phyloP scores from a whole-genome alignment of 2,888 invertebrate species.

The Zhuqinia jingwanae region DNA sequence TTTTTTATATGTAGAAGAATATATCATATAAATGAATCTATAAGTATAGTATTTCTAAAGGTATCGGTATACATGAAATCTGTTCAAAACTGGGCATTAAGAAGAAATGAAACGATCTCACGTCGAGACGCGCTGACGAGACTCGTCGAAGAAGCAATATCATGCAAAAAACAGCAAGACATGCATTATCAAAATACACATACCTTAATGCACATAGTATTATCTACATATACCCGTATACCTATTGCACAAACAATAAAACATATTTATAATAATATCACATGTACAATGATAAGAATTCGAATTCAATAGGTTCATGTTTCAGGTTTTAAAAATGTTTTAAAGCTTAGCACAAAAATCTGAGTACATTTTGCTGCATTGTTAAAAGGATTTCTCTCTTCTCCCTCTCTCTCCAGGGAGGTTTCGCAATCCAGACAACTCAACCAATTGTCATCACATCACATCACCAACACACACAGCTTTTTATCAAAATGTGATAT shows the following conservation, averaged over 20 bases:
- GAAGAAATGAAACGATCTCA: conserved; percentile 52
- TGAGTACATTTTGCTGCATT: conserved; percentile 18
- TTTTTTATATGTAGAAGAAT: neutral
- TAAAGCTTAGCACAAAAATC: neutral
- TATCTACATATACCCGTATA: neutral
- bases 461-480: neutral
- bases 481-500: too few relatives aligned
- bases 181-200: neutral
- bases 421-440: conserved; percentile 66
- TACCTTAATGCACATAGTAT: too few relatives aligned
- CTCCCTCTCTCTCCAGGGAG: conserved; percentile 49
- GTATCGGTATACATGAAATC: neutral
- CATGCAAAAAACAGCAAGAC: conserved; percentile 16
- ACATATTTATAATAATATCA: too few relatives aligned
- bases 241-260: neutral
- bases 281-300: conserved; percentile 10
- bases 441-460: conserved; percentile 66
- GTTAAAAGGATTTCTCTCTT: conserved; percentile 41
- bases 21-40: neutral
- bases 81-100: conserved; percentile 14
- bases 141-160: conserved; percentile 2
- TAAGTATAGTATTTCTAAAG: neutral
- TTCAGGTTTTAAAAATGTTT: conserved; percentile 56
- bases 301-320: conserved; percentile 57
- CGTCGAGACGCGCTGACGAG: conserved; percentile 41